phyloP scores from a whole-genome alignment of 2,797 vertebrate species.

The Lindbergichthys nudifrons region DNA sequence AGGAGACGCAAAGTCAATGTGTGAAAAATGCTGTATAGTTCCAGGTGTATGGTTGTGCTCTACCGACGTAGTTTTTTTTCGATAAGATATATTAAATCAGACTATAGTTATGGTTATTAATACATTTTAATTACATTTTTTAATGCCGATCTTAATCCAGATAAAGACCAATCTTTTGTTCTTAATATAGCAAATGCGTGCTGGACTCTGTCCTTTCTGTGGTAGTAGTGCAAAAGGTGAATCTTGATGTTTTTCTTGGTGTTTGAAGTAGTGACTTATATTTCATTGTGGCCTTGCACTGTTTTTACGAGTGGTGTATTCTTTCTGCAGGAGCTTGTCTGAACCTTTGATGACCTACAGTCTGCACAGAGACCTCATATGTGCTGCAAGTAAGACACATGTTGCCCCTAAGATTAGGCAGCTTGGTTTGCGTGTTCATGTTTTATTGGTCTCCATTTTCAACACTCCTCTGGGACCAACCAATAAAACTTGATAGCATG shows the following conservation, averaged over 20 bases:
- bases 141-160: not conserved
- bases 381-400: conserved; percentile 94
- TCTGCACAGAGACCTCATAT: conserved; percentile 93
- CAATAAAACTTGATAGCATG: not conserved
- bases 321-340: conserved; percentile 90
- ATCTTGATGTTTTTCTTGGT: conserved; percentile 2
- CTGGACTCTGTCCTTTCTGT: conserved; percentile 20
- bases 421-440: not conserved
- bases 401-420: not conserved
- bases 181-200: conserved; percentile 16
- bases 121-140: too few species aligned
- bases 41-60: not conserved
- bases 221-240: conserved; percentile 17
- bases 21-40: not conserved
- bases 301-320: conserved; percentile 34
- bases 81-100: too few species aligned
- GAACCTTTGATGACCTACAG: conserved; percentile 97
- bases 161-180: not conserved
- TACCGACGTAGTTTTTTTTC: not conserved
- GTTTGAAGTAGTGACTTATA: conserved; percentile 16
- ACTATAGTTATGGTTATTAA: too few species aligned
- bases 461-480: not conserved
- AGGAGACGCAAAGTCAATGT: not conserved
- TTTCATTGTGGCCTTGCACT: not conserved
- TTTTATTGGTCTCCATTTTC: not conserved